A percentile compares a stretch with the other conserved stretches of the same genome.
Conservation (phyloP, 2,888 invertebrate species). For the Portevinia maculata region DNA sequence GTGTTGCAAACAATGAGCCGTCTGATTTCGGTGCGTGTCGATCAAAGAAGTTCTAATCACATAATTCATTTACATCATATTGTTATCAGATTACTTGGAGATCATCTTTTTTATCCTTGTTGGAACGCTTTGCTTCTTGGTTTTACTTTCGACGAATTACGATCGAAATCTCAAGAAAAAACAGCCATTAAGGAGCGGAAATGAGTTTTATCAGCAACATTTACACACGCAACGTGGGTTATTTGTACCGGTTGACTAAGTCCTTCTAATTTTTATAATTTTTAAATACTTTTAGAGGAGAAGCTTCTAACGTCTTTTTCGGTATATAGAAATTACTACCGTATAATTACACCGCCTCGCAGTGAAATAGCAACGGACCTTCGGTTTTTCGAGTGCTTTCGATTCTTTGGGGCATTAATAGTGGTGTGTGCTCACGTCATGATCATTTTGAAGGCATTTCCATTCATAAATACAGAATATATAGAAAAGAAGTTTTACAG, state of each 20-base stretch:
- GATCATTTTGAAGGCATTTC: conserved; percentile 76
- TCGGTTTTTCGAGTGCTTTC: conserved; percentile 78
- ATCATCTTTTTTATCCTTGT: conserved; percentile 16
- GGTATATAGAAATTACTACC: conserved; percentile 79
- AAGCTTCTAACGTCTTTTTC: conserved; percentile 78
- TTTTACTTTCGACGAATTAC: conserved; percentile 42
- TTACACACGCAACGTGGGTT: conserved; percentile 32
- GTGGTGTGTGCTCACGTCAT: conserved; percentile 78
- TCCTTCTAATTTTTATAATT: too few species aligned
- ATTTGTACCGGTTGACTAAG: too few species aligned
- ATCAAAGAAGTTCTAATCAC: background rate
- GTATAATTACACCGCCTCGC: conserved; percentile 74
- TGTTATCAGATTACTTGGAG: conserved; percentile 47
- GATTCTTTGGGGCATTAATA: conserved; percentile 77
- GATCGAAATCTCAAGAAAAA: conserved; percentile 46
- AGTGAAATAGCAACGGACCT: conserved; percentile 76
- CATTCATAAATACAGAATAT: conserved; percentile 78
- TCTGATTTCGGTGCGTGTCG: conserved; percentile 74
- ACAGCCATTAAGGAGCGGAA: conserved; percentile 10
- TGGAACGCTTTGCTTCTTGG: conserved; percentile 24
- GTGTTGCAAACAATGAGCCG: conserved; percentile 75
- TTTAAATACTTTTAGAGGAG: conserved; percentile 70
- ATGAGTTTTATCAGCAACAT: conserved; percentile 34
- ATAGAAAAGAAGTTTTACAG: conserved; percentile 76
- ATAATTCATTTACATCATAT: background rate